Percentiles rank a stretch among this genome's conserved stretches.
phyloP scores from a whole-genome alignment of 2,888 invertebrate species.

The Dendrolimus pini region DNA sequence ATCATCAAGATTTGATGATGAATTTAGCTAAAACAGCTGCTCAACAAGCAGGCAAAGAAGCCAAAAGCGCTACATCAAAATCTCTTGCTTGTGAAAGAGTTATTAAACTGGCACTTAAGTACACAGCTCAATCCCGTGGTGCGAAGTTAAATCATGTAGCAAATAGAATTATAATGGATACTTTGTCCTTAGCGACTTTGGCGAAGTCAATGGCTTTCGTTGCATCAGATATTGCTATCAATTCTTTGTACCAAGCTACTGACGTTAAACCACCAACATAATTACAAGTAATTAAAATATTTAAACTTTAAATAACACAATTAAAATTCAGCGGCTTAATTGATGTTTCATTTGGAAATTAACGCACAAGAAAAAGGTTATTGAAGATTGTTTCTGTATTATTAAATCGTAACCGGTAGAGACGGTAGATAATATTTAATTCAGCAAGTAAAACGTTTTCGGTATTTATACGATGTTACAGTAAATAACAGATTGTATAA shows the following conservation, averaged over 20 bases:
- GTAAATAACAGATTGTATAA: too few species aligned
- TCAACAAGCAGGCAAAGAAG: slow-evolving; percentile 69
- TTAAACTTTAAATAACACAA: too few species aligned
- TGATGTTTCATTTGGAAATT: too few species aligned
- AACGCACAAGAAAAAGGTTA: too few species aligned
- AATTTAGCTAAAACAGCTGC: slow-evolving; percentile 68
- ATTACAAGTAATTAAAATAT: slow-evolving; percentile 6
- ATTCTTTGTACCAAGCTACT: slow-evolving; percentile 64
- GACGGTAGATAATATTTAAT: too few species aligned
- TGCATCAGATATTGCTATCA: slow-evolving; percentile 66
- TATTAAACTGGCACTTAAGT: slow-evolving; percentile 60
- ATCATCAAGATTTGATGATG: slow-evolving; percentile 69
- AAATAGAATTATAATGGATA: slow-evolving; percentile 66
- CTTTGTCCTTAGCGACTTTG: slow-evolving; percentile 56
- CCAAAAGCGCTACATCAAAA: slow-evolving; percentile 61
- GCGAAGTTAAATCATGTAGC: slow-evolving; percentile 65
- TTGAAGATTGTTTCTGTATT: too few species aligned
- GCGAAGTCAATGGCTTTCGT: slow-evolving; percentile 71
- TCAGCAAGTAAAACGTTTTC: too few species aligned
- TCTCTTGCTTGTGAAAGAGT: slow-evolving; percentile 61
- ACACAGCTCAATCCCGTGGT: slow-evolving; percentile 62
- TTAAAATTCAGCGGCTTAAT: too few species aligned
- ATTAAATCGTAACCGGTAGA: too few species aligned
- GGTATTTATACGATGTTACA: too few species aligned
- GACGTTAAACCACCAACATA: slow-evolving; percentile 59